phyloP scores from a whole-genome alignment of 2,797 vertebrate species.

The Nyctalus aviator region DNA sequence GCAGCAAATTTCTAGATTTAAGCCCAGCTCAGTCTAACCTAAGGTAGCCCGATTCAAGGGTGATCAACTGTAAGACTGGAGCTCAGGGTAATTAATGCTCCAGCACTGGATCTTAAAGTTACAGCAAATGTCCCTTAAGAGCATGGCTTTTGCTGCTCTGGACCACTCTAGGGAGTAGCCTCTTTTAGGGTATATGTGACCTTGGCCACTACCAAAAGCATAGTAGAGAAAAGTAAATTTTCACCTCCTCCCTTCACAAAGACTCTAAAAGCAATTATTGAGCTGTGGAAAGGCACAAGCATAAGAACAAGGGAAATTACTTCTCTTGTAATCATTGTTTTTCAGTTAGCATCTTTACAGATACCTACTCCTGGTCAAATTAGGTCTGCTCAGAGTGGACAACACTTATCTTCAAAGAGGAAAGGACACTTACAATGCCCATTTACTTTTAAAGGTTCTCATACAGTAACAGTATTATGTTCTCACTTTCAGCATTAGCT shows the following conservation, averaged over 20 bases:
- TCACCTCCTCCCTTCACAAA: conserved; percentile 15
- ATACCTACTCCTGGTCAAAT: conserved; percentile 79
- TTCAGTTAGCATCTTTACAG: conserved; percentile 74
- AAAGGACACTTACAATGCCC: conserved; percentile 78
- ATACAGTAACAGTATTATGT: conserved; percentile 81
- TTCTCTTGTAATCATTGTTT: conserved; percentile 64
- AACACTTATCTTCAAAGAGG: conserved; percentile 82
- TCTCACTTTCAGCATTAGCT: conserved; percentile 82
- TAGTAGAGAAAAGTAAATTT: neutral
- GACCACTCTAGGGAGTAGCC: neutral
- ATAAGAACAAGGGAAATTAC: conserved; percentile 66
- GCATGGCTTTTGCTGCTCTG: neutral
- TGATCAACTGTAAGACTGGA: neutral
- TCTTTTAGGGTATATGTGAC: conserved; percentile 31
- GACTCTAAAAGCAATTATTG: conserved; percentile 6
- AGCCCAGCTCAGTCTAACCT: conserved; percentile 48
- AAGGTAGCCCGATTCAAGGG: neutral
- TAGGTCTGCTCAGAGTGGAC: conserved; percentile 81
- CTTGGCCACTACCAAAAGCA: conserved; percentile 37
- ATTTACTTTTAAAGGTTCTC: conserved; percentile 82
- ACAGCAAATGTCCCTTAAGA: neutral
- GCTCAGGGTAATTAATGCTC: neutral
- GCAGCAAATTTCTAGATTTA: conserved; percentile 32
- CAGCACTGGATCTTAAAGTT: neutral
- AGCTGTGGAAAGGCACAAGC: conserved; percentile 12